Conservation (phyloP, 2,797 vertebrate genomes). For the Enteromius anoplus region DNA sequence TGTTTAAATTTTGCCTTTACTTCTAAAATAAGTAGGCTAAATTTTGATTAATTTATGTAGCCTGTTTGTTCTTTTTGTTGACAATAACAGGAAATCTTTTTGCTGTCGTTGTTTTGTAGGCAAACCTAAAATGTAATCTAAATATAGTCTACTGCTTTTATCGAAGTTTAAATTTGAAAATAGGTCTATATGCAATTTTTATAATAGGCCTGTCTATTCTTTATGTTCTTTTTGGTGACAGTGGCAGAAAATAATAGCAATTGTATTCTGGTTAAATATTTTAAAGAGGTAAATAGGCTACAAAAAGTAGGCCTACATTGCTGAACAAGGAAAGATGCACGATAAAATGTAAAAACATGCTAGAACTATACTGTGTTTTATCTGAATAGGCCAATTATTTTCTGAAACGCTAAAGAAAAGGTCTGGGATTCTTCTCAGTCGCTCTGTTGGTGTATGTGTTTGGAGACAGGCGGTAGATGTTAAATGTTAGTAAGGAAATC, state of each 20-base stretch:
- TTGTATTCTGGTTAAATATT: not conserved
- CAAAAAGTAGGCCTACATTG: not conserved
- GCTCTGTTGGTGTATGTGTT: conserved; percentile 49
- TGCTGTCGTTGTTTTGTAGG: not conserved
- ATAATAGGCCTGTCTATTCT: not conserved
- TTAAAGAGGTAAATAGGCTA: not conserved
- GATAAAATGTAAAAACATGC: not conserved
- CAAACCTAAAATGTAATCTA: not conserved
- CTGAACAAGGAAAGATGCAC: not conserved
- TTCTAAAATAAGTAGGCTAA: not conserved
- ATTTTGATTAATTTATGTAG: not conserved
- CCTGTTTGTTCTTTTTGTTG: not conserved
- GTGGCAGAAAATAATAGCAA: not conserved
- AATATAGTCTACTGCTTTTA: not conserved
- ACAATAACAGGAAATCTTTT: too few relatives aligned
- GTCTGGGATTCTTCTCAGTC: not conserved
- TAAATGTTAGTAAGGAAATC: conserved; percentile 77
- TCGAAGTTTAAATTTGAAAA: not conserved
- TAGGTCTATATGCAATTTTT: not conserved
- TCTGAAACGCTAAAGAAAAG: not conserved
- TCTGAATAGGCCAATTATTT: conserved; percentile 7
- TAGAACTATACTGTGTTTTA: not conserved
- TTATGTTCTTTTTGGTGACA: not conserved
- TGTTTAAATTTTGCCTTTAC: not conserved
- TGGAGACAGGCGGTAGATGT: conserved; percentile 65